Conservation (phyloP, 2,888 invertebrate species). For the Agelastica alni region DNA sequence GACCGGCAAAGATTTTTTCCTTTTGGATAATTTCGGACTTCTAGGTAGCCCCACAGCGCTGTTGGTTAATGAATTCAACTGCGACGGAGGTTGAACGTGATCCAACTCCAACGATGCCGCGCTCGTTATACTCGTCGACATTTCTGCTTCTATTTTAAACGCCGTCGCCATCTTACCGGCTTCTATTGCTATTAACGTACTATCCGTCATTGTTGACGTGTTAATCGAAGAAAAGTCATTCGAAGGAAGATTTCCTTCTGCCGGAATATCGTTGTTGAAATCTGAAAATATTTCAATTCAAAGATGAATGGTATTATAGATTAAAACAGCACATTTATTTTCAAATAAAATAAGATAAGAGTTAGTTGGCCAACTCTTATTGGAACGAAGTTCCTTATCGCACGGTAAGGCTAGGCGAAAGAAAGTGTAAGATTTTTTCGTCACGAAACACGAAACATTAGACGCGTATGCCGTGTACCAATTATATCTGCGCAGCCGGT, state of each 20-base stretch:
- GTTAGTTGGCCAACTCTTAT: no score
- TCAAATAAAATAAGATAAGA: no score
- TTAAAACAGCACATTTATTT: no score
- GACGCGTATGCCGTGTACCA: no score
- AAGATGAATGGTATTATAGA: not conserved
- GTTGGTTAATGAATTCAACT: constrained; percentile 68
- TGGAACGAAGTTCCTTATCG: no score
- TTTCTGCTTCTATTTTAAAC: constrained; percentile 58
- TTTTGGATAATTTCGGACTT: constrained; percentile 47
- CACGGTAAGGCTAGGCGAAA: no score
- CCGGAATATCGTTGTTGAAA: constrained; percentile 34
- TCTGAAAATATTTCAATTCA: not conserved
- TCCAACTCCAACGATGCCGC: constrained; percentile 70
- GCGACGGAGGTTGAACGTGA: constrained; percentile 75
- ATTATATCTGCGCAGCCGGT: no score
- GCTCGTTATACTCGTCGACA: constrained; percentile 67
- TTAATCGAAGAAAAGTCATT: constrained; percentile 59
- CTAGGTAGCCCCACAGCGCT: constrained; percentile 47
- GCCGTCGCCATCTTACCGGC: constrained; percentile 70
- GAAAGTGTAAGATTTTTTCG: no score
- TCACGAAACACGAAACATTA: no score
- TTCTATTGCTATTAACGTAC: constrained; percentile 74
- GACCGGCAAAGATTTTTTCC: constrained; percentile 72
- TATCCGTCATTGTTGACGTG: constrained; percentile 69
- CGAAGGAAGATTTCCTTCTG: constrained; percentile 40